Conservation (phyloP, 2,113 vertebrate species). For the Apeltes quadracus region DNA sequence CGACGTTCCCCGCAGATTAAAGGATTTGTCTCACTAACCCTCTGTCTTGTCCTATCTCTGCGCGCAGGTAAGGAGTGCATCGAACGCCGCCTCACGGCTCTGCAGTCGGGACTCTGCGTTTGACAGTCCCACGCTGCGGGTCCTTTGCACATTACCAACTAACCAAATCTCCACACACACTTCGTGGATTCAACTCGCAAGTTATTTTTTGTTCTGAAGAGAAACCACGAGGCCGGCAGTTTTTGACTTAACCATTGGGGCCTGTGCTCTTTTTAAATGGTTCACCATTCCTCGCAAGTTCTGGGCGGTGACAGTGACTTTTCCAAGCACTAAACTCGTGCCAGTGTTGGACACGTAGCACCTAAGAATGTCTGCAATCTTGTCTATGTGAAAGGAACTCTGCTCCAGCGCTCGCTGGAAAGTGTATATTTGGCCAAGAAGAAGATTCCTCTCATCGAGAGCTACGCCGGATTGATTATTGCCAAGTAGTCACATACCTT, state of each 20-base stretch:
- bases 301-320: slow-evolving; percentile 8
- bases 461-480: slow-evolving; percentile 33
- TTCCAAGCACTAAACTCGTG: neutral
- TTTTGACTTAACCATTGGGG: neutral
- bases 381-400: slow-evolving; percentile 19
- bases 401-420: slow-evolving; percentile 21
- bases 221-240: slow-evolving; percentile 12
- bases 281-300: neutral
- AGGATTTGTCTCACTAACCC: neutral
- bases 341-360: slow-evolving; percentile 19
- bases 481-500: slow-evolving; percentile 54
- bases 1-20: neutral
- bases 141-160: slow-evolving; percentile 26
- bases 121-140: slow-evolving; percentile 66
- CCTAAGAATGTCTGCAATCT: slow-evolving; percentile 21
- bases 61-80: slow-evolving; percentile 92
- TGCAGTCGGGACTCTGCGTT: slow-evolving; percentile 88
- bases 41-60: neutral
- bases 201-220: slow-evolving; percentile 25
- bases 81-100: slow-evolving; percentile 89
- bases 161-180: slow-evolving; percentile 26
- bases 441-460: slow-evolving; percentile 13
- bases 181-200: slow-evolving; percentile 18
- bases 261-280: neutral
- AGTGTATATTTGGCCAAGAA: slow-evolving; percentile 1